Base-by-base conservation (phyloP, 2,888 invertebrate genomes). In the Lacanobia wlatinum region DNA sequence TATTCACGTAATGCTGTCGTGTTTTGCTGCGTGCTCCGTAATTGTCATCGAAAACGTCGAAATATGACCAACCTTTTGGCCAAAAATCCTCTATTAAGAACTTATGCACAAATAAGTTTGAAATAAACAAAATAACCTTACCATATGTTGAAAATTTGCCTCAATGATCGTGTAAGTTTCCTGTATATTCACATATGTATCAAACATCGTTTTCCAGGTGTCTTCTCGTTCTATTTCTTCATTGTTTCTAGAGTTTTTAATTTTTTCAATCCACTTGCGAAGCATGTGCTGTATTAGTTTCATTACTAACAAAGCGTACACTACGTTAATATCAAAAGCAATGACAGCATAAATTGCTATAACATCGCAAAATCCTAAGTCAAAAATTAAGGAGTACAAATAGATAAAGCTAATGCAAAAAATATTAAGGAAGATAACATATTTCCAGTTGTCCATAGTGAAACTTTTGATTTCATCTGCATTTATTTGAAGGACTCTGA, bases 261-360 rank as follows among this genome's bases (percentile, higher is more conserved):
- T n/a, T 2, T 52, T 63, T 52, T 10, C 52, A 38, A 63, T 52
- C 63, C 63, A 63, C 12, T 18, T 16, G 16, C 52, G 63, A 21
- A 63, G 38, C 28, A 28, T 28, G 28, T 28, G 28, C 28, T 28
- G 28, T 28, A 28, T 28, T 1, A 63, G 7, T 52, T 18, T 63
- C 21, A 63, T 9, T 7, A 63, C 16, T 52, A 34, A 16, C 3
- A 63, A 21, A 16, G 63, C 63, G 38, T 63, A 50, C 1, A 63
- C 16, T 16, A 63, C 7, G 38, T 63, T 63, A 16, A 52, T 52
- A 16, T 52, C 50, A 2, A 52, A 52, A 38, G 28, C 38, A 52
- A 62, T 62, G 48, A 48, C 34, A 9, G 14, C 48, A 10, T 63
- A 63, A 52, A 63, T 63, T 7, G 50, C 21, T 34, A 63, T 16